phyloP scores from a whole-genome alignment of 1,140 invertebrate species.

The Triops longicaudatus region DNA sequence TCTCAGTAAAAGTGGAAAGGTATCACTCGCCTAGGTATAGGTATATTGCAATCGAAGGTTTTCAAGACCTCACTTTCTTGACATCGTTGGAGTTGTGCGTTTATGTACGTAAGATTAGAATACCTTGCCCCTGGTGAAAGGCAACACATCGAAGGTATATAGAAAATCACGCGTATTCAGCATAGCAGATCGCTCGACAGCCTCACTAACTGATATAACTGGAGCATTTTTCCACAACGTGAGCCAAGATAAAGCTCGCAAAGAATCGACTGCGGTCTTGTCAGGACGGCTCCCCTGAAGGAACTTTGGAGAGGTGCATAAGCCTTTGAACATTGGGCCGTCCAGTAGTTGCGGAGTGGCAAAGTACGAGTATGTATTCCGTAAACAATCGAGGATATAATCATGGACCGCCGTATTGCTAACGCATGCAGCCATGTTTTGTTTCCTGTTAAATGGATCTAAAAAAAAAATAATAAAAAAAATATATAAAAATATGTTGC shows the following conservation, averaged over 20 bases:
- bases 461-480: slow-evolving; percentile 26
- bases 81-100: slow-evolving; percentile 6
- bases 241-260: slow-evolving; percentile 5
- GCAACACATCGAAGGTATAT: not conserved
- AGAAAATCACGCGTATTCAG: not conserved
- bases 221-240: not conserved
- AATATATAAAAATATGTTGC: too few relatives aligned
- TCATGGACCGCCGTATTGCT: slow-evolving; percentile 33
- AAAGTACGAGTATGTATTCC: slow-evolving; percentile 13
- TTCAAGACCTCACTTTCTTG: too few relatives aligned
- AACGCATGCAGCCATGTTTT: slow-evolving; percentile 43
- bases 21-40: too few relatives aligned
- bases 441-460: slow-evolving; percentile 45
- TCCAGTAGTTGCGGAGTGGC: slow-evolving; percentile 8
- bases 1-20: too few relatives aligned
- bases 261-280: not conserved
- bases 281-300: not conserved
- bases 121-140: not conserved
- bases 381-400: not conserved
- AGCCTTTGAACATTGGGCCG: slow-evolving; percentile 22
- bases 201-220: not conserved
- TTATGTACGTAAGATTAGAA: slow-evolving; percentile 27
- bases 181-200: not conserved
- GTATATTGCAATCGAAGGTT: too few relatives aligned
- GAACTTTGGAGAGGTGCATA: slow-evolving; percentile 21